Evolutionary conservation across 2,113 vertebrate genomes (phyloP).

Genomic region (Lepus americanus): DNA sequence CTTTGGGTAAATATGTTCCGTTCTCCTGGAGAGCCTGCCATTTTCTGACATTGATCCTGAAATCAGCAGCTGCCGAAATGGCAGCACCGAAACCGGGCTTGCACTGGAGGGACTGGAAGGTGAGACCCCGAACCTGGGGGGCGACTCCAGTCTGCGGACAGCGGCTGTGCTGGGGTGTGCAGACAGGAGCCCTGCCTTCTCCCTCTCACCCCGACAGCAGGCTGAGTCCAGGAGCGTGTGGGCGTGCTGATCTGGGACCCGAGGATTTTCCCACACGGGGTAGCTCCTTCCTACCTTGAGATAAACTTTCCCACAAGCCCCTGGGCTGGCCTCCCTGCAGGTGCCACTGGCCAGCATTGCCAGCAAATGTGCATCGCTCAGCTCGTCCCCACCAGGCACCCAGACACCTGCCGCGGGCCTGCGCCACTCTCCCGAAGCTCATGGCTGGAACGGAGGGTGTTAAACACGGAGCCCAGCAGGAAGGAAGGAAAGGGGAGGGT

Average conservation of each 20-base stretch:
- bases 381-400: background rate
- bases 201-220: fast-evolving
- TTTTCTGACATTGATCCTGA: background rate
- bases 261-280: too few species aligned
- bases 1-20: background rate
- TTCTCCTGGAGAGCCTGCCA: background rate
- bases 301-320: background rate
- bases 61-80: background rate
- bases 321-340: fast-evolving
- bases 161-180: too few species aligned
- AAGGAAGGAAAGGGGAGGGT: background rate
- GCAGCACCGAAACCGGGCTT: fast-evolving
- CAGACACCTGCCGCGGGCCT: too few species aligned
- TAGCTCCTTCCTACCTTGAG: background rate
- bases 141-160: background rate
- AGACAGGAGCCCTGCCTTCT: too few species aligned
- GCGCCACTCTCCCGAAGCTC: background rate
- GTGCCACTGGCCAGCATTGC: too few species aligned
- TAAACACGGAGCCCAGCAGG: too few species aligned
- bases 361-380: background rate
- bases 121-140: fast-evolving
- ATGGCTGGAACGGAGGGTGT: background rate
- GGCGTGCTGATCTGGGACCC: background rate
- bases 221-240: too few species aligned
- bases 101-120: fast-evolving